Conservation (phyloP, 2,113 vertebrate species). For the Leiothrix lutea region DNA sequence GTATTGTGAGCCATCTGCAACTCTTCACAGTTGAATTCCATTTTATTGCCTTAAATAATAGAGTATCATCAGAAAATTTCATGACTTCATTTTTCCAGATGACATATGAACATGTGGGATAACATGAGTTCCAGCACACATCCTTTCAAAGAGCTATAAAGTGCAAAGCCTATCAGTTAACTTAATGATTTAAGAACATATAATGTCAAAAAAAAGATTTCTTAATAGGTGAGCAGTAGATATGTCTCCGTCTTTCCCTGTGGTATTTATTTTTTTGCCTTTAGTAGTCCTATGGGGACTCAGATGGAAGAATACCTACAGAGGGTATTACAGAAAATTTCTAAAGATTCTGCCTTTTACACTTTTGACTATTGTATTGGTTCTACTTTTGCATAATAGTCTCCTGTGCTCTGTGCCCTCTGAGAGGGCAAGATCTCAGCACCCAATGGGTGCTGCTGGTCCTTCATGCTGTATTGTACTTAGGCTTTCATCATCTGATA, state of each 20-base stretch:
- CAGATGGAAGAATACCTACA: background rate
- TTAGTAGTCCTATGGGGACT: background rate
- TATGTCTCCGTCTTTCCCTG: background rate
- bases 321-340: background rate
- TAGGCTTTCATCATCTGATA: background rate
- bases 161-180: background rate
- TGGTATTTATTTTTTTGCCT: background rate
- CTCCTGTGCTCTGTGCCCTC: background rate
- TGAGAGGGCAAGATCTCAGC: background rate
- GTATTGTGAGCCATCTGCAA: conserved; percentile 41
- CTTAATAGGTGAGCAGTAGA: background rate
- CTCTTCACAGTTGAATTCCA: conserved; percentile 43
- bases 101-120: background rate
- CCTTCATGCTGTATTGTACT: background rate
- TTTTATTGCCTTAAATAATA: conserved; percentile 47
- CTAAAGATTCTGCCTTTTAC: background rate
- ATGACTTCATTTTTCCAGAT: conserved; percentile 27
- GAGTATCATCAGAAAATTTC: conserved; percentile 13
- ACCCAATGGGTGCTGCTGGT: background rate
- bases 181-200: background rate
- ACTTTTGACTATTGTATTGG: background rate
- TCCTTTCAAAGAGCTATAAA: background rate
- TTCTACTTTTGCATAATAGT: background rate
- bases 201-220: background rate
- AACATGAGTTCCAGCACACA: background rate